phyloP scores from a whole-genome alignment of 2,113 vertebrate species.

The Odocoileus virginianus region DNA sequence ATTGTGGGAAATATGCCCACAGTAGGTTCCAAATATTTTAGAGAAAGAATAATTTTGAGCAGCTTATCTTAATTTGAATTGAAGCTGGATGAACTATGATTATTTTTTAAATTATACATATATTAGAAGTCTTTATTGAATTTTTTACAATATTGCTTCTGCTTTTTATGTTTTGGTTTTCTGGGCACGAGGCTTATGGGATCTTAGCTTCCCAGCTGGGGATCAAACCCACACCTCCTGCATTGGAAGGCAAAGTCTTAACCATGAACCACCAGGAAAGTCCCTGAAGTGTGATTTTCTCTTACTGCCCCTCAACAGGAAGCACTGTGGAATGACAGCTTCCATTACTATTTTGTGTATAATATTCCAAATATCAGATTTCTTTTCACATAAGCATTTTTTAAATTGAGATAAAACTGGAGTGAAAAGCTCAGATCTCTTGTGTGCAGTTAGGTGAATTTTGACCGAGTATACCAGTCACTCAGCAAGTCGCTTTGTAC shows the following conservation, averaged over 20 bases:
- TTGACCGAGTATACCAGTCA: neutral
- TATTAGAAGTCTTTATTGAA: neutral
- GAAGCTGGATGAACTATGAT: neutral
- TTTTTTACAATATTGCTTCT: neutral
- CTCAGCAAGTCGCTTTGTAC: neutral
- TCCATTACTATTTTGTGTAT: neutral
- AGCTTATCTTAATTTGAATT: neutral
- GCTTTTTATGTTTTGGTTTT: neutral
- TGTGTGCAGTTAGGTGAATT: neutral
- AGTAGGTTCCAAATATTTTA: neutral
- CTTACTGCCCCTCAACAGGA: neutral
- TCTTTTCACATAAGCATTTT: neutral
- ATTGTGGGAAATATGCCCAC: too few species aligned
- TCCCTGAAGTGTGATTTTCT: neutral
- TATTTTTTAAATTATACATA: neutral
- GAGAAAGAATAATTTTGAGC: neutral
- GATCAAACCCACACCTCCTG: neutral
- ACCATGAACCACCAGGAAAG: neutral
- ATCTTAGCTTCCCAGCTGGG: neutral
- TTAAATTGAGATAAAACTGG: neutral
- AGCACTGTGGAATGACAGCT: neutral
- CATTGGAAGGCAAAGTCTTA: neutral
- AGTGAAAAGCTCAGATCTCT: neutral
- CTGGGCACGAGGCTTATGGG: neutral
- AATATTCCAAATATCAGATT: neutral